Percentiles rank a stretch among this genome's conserved stretches.
phyloP scores from a whole-genome alignment of 2,888 invertebrate species.

The Chaetoderma sp. region DNA sequence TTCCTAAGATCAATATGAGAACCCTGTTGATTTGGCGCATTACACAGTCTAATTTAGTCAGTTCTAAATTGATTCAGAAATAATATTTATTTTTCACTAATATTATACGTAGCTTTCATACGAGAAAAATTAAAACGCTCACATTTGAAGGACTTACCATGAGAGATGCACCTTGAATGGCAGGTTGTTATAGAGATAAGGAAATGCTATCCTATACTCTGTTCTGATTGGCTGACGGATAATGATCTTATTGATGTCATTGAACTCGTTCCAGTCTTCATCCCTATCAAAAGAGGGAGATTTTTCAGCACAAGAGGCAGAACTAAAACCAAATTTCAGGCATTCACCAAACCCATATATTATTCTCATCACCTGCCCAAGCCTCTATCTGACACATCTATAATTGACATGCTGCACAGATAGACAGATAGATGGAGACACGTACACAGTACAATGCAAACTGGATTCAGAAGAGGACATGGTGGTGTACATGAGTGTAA shows the following conservation, averaged over 20 bases:
- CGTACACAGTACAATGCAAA: too few relatives aligned
- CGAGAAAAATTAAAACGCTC: too few relatives aligned
- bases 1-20: too few relatives aligned
- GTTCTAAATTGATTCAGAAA: too few relatives aligned
- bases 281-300: conserved; percentile 76
- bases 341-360: too few relatives aligned
- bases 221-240: conserved; percentile 98
- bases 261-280: conserved; percentile 99
- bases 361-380: not conserved
- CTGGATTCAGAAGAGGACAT: conserved; percentile 88
- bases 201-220: conserved; percentile 99
- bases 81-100: too few relatives aligned
- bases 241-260: conserved; percentile 99
- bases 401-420: too few relatives aligned
- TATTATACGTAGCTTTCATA: too few relatives aligned
- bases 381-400: too few relatives aligned
- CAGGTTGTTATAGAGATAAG: conserved; percentile 98
- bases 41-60: too few relatives aligned
- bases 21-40: too few relatives aligned
- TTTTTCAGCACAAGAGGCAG: conserved; percentile 10
- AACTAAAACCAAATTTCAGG: not conserved
- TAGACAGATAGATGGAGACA: too few relatives aligned
- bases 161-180: conserved; percentile 98
- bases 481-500: conserved; percentile 79
- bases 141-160: conserved; percentile 88